phyloP scores from a whole-genome alignment of 2,888 invertebrate species.

The Lithophane socia region DNA sequence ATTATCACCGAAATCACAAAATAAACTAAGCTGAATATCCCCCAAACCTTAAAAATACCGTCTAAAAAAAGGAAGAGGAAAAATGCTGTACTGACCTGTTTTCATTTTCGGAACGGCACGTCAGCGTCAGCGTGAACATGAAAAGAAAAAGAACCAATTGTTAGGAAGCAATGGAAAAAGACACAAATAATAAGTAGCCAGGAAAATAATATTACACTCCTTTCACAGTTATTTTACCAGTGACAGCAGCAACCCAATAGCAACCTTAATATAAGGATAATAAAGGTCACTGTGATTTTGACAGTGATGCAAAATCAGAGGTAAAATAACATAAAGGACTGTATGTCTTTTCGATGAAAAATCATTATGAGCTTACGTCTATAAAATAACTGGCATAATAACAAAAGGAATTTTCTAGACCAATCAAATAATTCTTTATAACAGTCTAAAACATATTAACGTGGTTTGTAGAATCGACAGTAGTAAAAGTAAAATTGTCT shows the following conservation, averaged over 20 bases:
- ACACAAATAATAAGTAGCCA: neutral
- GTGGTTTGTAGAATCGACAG: conserved; percentile 30
- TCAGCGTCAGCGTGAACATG: conserved; percentile 59
- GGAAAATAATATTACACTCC: conserved; percentile 1
- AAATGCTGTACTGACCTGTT: conserved; percentile 72
- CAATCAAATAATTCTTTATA: conserved; percentile 24
- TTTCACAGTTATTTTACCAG: neutral
- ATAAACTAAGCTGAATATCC: neutral
- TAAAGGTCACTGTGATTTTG: neutral
- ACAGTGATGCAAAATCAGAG: neutral
- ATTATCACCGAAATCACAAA: neutral
- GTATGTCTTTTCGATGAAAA: neutral
- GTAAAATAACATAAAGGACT: neutral
- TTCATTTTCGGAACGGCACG: conserved; percentile 59
- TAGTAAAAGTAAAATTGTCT: conserved; percentile 18
- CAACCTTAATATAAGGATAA: neutral
- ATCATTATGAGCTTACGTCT: neutral
- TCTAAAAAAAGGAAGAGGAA: neutral
- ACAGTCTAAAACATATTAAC: conserved; percentile 7
- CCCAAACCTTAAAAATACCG: neutral
- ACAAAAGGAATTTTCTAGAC: conserved; percentile 15
- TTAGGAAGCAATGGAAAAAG: conserved; percentile 40
- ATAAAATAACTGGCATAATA: neutral
- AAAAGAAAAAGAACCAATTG: conserved; percentile 57
- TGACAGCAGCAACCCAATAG: neutral